Evolutionary conservation across 2,888 invertebrate genomes (phyloP).

Genomic region (Therioaphis trifolii): DNA sequence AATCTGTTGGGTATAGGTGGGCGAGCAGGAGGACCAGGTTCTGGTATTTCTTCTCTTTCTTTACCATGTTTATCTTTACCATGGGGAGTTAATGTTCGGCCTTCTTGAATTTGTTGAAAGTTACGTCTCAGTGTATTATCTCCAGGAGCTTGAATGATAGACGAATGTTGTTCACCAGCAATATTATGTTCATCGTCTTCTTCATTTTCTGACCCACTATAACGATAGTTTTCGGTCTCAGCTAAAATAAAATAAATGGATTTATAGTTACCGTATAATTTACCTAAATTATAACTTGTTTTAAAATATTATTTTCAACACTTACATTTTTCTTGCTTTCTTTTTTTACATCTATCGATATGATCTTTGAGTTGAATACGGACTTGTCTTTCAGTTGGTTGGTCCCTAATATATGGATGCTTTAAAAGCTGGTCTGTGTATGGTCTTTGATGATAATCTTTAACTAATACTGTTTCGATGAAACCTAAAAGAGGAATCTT

Average conservation of each 20-base stretch:
- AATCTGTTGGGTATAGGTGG: slow-evolving; percentile 91
- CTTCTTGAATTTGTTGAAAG: slow-evolving; percentile 93
- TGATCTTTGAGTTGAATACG: slow-evolving; percentile 99
- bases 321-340: slow-evolving; percentile 84
- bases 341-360: slow-evolving; percentile 96
- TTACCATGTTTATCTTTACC: slow-evolving; percentile 68
- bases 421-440: slow-evolving; percentile 97
- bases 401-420: slow-evolving; percentile 98
- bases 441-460: slow-evolving; percentile 98
- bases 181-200: slow-evolving; percentile 94
- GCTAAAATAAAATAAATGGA: slow-evolving; percentile 59
- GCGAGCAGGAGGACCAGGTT: slow-evolving; percentile 88
- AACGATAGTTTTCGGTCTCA: slow-evolving; percentile 74
- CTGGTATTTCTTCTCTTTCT: slow-evolving; percentile 73
- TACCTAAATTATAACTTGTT: not conserved
- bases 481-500: slow-evolving; percentile 76
- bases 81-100: slow-evolving; percentile 73
- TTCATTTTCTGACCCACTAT: slow-evolving; percentile 97
- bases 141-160: slow-evolving; percentile 89
- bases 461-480: slow-evolving; percentile 97
- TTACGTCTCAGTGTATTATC: slow-evolving; percentile 96
- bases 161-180: slow-evolving; percentile 89
- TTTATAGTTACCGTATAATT: no score
- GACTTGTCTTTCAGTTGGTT: slow-evolving; percentile 97
- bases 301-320: slow-evolving; percentile 12